Evolutionary conservation across 2,888 invertebrate species (phyloP).

Genomic region (Scaptomyza cyrtandrae): DNA sequence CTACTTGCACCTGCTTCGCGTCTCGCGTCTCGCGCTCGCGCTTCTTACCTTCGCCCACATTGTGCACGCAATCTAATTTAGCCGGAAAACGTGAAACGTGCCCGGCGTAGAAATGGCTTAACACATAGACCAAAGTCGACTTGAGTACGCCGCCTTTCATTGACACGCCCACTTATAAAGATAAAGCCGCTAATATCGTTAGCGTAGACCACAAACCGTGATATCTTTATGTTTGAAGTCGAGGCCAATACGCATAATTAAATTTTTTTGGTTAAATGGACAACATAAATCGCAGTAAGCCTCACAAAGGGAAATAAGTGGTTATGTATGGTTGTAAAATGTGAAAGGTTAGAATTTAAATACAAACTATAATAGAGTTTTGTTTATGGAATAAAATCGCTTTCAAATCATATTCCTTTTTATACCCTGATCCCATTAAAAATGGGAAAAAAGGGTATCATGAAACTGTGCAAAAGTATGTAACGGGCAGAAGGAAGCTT

Average conservation of each 20-base stretch:
- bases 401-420: no score
- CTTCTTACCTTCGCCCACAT: conserved; percentile 50
- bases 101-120: conserved; percentile 51
- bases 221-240: conserved; percentile 35
- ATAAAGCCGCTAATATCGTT: conserved; percentile 45
- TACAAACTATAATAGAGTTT: no score
- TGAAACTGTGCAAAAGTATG: no score
- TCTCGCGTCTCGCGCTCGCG: not conserved
- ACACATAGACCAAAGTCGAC: conserved; percentile 4
- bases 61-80: conserved; percentile 74
- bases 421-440: no score
- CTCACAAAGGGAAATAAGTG: not conserved
- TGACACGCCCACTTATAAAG: conserved; percentile 32
- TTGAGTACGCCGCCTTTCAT: not conserved
- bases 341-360: no score
- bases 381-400: no score
- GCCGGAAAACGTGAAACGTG: conserved; percentile 61
- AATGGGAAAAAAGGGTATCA: no score
- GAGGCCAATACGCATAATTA: conserved; percentile 30
- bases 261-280: conserved; percentile 4
- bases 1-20: conserved; percentile 63
- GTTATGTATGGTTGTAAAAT: not conserved
- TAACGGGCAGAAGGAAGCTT: no score
- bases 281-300: conserved; percentile 8
- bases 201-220: conserved; percentile 17